Conservation (phyloP, 2,888 invertebrate genomes). For the Plagodis dolabraria region DNA sequence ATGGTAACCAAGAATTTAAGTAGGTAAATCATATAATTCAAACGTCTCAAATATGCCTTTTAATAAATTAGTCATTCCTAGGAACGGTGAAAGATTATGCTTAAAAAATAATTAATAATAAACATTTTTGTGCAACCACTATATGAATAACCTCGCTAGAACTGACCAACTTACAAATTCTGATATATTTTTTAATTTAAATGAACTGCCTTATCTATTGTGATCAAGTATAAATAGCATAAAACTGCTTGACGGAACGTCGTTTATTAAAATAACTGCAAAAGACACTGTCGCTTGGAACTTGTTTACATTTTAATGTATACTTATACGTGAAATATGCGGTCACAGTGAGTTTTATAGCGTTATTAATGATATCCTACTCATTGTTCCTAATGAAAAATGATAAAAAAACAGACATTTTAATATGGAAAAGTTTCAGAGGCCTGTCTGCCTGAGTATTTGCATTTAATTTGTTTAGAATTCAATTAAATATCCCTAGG, state of each 20-base stretch:
- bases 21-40: too few species aligned
- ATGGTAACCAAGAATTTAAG: too few species aligned
- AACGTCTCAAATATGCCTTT: too few species aligned
- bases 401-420: slow-evolving; percentile 33
- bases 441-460: slow-evolving; percentile 15
- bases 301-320: slow-evolving; percentile 72
- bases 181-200: too few species aligned
- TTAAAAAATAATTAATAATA: too few species aligned
- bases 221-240: slow-evolving; percentile 8
- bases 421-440: slow-evolving; percentile 23
- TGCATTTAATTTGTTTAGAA: slow-evolving; percentile 18
- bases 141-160: too few species aligned
- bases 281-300: slow-evolving; percentile 53
- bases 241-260: slow-evolving; percentile 36
- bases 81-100: too few species aligned
- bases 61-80: too few species aligned
- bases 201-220: neutral
- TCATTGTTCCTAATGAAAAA: slow-evolving; percentile 51
- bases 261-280: slow-evolving; percentile 66
- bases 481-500: slow-evolving; percentile 7
- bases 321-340: slow-evolving; percentile 68
- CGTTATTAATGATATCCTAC: slow-evolving; percentile 54
- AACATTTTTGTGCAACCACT: too few species aligned
- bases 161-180: too few species aligned
- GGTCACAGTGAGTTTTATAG: slow-evolving; percentile 48